Percentiles rank a stretch among this genome's conserved stretches.
Conservation (phyloP, 2,113 vertebrate species). For the Hemibates koningsi region DNA sequence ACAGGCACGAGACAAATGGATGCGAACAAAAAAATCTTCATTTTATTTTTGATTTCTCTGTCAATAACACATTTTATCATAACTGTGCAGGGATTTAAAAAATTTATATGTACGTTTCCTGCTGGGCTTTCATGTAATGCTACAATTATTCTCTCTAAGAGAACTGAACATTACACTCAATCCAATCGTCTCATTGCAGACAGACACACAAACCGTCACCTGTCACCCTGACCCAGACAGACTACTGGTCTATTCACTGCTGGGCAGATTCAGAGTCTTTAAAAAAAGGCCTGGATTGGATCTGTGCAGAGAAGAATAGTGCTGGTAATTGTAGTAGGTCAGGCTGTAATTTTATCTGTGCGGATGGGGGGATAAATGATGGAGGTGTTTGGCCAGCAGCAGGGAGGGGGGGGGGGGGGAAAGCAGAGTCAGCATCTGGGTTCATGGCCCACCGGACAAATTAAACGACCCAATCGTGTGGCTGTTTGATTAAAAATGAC, state of each 20-base stretch:
- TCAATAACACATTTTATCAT: neutral
- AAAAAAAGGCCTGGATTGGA: constrained; percentile 16
- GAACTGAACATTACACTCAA: neutral
- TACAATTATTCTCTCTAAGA: neutral
- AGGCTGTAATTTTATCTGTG: constrained; percentile 40
- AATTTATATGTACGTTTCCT: neutral
- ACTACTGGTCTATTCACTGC: neutral
- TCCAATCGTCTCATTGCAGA: neutral
- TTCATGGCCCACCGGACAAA: constrained; percentile 7
- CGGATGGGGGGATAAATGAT: neutral
- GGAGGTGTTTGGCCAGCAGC: neutral
- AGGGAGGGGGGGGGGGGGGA: neutral
- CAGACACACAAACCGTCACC: constrained; percentile 17
- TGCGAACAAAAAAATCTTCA: neutral
- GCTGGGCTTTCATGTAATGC: neutral
- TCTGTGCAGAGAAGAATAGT: constrained; percentile 25
- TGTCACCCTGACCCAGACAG: constrained; percentile 34
- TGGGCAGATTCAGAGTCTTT: constrained; percentile 1
- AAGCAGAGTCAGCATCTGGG: constrained; percentile 28
- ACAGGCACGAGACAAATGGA: neutral
- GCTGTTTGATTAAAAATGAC: neutral
- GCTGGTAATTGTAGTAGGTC: constrained; percentile 36
- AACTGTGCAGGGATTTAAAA: neutral
- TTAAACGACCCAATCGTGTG: constrained; percentile 4
- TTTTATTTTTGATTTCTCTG: neutral